Evolutionary conservation across 1,140 invertebrate genomes (phyloP).

Genomic region (Drosophila prosaltans): DNA sequence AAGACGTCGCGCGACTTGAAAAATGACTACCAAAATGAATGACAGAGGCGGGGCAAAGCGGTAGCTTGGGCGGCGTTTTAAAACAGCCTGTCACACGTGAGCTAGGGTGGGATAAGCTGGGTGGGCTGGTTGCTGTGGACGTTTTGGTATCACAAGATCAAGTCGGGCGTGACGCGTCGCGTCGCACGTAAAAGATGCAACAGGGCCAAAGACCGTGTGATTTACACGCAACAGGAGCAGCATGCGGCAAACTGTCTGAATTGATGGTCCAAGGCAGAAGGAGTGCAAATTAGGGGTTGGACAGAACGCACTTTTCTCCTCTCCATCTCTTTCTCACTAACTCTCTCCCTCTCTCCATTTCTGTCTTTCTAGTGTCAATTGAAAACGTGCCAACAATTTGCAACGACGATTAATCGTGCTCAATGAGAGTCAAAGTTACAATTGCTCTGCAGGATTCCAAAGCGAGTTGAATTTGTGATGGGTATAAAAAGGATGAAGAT

Average conservation of each 20-base stretch:
- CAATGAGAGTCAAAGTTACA: conserved; percentile 59
- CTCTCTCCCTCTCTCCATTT: background rate
- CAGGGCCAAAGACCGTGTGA: conserved; percentile 77
- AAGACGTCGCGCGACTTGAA: conserved; percentile 80
- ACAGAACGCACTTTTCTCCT: conserved; percentile 25
- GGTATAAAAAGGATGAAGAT: background rate
- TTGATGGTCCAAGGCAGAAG: background rate
- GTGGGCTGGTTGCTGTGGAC: conserved; percentile 19
- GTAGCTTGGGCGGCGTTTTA: conserved; percentile 53
- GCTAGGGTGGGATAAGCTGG: background rate
- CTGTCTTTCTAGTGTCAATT: conserved; percentile 73
- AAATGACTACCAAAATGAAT: conserved; percentile 77
- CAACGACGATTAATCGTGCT: conserved; percentile 82
- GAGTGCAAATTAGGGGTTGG: conserved; percentile 76
- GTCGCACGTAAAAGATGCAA: conserved; percentile 78
- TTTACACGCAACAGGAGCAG: conserved; percentile 67
- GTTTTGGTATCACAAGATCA: conserved; percentile 49
- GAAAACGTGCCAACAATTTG: conserved; percentile 83
- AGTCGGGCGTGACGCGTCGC: conserved; percentile 17
- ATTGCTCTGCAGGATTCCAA: conserved; percentile 25
- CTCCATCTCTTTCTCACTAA: conserved; percentile 3
- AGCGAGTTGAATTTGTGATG: conserved; percentile 38
- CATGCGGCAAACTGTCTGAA: conserved; percentile 4
- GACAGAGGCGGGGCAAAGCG: conserved; percentile 38
- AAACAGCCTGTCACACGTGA: conserved; percentile 74